phyloP scores from a whole-genome alignment of 2,888 invertebrate genomes.

The Hirtodrosophila cameraria region DNA sequence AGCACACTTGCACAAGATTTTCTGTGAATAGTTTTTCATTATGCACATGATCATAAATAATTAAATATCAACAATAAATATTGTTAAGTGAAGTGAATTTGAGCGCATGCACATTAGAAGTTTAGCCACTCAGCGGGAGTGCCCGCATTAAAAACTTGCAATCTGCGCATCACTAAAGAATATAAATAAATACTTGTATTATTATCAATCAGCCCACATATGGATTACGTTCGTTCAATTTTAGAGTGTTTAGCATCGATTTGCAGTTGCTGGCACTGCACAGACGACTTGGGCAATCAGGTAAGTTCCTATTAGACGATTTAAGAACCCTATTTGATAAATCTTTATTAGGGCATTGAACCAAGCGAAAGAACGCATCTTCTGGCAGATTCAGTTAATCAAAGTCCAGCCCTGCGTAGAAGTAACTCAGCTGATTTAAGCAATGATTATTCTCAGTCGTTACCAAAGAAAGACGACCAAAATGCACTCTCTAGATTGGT shows the following conservation, averaged over 20 bases:
- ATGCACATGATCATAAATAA: too few species aligned
- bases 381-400: constrained; percentile 90
- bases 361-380: constrained; percentile 91
- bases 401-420: constrained; percentile 89
- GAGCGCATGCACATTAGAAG: too few species aligned
- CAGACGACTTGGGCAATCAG: constrained; percentile 81
- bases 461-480: constrained; percentile 94
- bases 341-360: constrained; percentile 80
- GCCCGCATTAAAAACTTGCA: not conserved
- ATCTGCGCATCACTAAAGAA: constrained; percentile 16
- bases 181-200: constrained; percentile 17
- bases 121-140: constrained; percentile 2
- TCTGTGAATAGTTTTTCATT: too few species aligned
- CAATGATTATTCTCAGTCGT: constrained; percentile 87
- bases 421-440: constrained; percentile 89
- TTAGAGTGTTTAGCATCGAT: constrained; percentile 80
- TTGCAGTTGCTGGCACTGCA: constrained; percentile 82
- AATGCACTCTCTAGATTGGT: constrained; percentile 94
- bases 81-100: too few species aligned
- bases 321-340: too few species aligned
- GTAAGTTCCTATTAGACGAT: constrained; percentile 56
- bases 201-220: constrained; percentile 33
- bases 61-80: too few species aligned
- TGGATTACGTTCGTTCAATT: constrained; percentile 82
- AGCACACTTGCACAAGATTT: too few species aligned